Evolutionary conservation across 2,797 vertebrate genomes (phyloP).

Genomic region (Diplodus puntazzo): DNA sequence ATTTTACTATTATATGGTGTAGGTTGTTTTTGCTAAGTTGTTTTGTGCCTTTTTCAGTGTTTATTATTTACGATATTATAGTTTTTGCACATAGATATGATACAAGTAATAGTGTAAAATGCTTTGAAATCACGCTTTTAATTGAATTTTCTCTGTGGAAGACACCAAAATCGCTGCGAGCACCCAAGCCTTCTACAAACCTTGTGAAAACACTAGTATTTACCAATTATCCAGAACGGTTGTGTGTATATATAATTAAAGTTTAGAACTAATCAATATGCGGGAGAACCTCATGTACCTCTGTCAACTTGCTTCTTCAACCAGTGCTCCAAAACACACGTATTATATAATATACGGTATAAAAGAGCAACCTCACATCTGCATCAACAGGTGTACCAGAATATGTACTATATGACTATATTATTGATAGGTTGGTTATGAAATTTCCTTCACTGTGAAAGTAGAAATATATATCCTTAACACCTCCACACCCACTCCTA

Average conservation of each 20-base stretch:
- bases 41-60: too few species aligned
- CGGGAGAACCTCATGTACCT: not conserved
- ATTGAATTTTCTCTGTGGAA: too few species aligned
- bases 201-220: not conserved
- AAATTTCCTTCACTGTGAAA: not conserved
- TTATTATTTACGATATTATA: too few species aligned
- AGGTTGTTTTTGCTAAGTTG: too few species aligned
- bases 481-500: not conserved
- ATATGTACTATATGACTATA: not conserved
- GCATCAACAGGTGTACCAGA: not conserved
- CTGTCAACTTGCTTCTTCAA: not conserved
- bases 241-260: not conserved
- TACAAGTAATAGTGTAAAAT: too few species aligned
- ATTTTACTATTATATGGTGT: too few species aligned
- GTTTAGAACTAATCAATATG: not conserved
- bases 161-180: too few species aligned
- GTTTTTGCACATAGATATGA: too few species aligned
- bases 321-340: not conserved
- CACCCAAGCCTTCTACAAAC: too few species aligned
- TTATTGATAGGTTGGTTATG: not conserved
- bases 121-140: too few species aligned
- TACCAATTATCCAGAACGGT: not conserved
- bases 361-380: not conserved
- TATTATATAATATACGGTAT: not conserved
- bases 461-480: slow-evolving; percentile 2